These are phyloP conservation scores for Falcunculus frontatus DNA, from an alignment of 2,113 vertebrate genomes.

Conservation along the genomic window DNA sequence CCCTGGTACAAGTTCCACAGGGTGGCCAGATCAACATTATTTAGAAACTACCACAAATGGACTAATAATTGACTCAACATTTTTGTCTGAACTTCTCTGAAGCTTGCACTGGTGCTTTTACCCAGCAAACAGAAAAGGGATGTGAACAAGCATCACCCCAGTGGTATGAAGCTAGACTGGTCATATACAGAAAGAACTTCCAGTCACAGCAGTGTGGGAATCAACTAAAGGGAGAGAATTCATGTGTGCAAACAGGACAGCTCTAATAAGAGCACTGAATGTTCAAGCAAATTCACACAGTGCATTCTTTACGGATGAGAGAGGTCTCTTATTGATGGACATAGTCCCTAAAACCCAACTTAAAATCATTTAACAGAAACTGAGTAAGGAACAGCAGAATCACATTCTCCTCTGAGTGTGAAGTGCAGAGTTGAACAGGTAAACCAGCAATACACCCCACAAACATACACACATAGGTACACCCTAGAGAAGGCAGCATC, in stretches of 20 bases:
- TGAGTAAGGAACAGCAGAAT: not conserved
- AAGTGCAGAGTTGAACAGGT: not conserved
- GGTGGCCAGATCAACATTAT: not conserved
- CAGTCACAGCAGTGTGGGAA: not conserved
- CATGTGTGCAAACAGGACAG: not conserved
- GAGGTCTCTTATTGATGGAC: not conserved
- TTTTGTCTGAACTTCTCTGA: not conserved
- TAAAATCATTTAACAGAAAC: not conserved
- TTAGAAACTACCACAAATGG: not conserved
- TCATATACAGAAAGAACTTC: not conserved
- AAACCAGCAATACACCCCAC: not conserved
- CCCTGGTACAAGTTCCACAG: not conserved
- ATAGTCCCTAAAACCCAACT: not conserved
- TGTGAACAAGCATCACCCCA: not conserved
- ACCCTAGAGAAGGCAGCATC: not conserved
- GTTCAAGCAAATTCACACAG: not conserved
- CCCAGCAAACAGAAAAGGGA: not conserved
- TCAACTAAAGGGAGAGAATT: not conserved
- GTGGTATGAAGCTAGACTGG: not conserved
- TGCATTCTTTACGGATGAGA: not conserved
- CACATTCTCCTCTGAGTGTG: accelerated
- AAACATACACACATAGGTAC: not conserved
- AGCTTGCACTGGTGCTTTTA: not conserved
- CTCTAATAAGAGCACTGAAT: not conserved
- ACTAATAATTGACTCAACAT: not conserved